Percentiles rank a stretch among this genome's conserved stretches.
These are phyloP conservation scores for Osmerus mordax DNA, from an alignment of 2,113 vertebrate genomes.

Conservation along the genomic window DNA sequence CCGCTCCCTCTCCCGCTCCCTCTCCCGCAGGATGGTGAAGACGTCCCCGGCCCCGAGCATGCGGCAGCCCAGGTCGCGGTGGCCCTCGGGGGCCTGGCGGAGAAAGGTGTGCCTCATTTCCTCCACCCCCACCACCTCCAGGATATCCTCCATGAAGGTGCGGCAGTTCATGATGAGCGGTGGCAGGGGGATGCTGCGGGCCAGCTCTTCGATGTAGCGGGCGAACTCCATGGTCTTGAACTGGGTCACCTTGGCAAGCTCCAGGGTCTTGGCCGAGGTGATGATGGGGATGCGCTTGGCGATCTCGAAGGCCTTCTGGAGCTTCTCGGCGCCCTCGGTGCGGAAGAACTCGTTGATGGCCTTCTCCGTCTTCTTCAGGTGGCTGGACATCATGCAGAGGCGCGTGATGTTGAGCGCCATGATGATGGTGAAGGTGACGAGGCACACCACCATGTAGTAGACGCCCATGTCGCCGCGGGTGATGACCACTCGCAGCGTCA, in stretches of 20 bases:
- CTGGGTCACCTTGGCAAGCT: conserved; percentile 98
- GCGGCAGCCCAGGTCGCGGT: conserved; percentile 51
- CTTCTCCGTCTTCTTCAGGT: conserved; percentile 98
- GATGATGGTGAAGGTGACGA: conserved; percentile 95
- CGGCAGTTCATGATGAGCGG: conserved; percentile 99
- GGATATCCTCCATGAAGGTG: conserved; percentile 98
- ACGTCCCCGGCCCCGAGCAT: conserved; percentile 69
- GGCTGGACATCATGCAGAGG: conserved; percentile 99
- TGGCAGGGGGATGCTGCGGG: conserved; percentile 92
- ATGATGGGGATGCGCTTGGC: conserved; percentile 98
- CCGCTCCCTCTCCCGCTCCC: conserved; percentile 74
- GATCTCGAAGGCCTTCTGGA: conserved; percentile 98
- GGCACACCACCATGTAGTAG: conserved; percentile 98
- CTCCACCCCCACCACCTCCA: conserved; percentile 94
- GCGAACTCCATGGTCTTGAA: conserved; percentile 99
- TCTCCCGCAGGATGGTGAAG: conserved; percentile 81
- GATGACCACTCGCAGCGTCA: conserved; percentile 90
- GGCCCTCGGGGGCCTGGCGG: conserved; percentile 78
- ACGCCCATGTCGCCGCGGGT: conserved; percentile 95
- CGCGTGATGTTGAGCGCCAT: conserved; percentile 93
- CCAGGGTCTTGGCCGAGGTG: conserved; percentile 95
- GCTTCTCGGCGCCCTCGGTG: conserved; percentile 97
- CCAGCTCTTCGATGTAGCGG: conserved; percentile 96
- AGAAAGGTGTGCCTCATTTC: conserved; percentile 93
- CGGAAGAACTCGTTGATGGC: conserved; percentile 99